Evolutionary conservation across 1,140 invertebrate species (phyloP).

Genomic region (Pachyrhynchus sulphureomaculatus): DNA sequence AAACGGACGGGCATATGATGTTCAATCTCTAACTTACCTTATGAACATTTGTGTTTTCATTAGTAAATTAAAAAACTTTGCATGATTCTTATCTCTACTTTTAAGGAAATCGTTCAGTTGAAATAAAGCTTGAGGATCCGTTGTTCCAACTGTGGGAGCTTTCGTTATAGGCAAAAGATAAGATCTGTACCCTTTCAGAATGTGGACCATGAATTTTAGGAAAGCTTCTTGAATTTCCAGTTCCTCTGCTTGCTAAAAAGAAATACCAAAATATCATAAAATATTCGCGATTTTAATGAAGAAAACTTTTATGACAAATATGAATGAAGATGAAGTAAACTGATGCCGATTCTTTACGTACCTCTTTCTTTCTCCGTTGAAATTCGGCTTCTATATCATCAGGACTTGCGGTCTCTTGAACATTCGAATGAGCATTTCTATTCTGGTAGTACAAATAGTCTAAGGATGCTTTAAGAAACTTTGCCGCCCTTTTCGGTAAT

Average conservation of each 20-base stretch:
- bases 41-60: constrained; percentile 97
- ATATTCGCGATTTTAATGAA: too few species aligned
- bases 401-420: constrained; percentile 29
- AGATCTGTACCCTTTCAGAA: constrained; percentile 87
- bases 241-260: constrained; percentile 72
- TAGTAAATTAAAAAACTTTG: constrained; percentile 87
- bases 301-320: too few species aligned
- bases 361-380: constrained; percentile 69
- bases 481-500: constrained; percentile 84
- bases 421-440: constrained; percentile 29
- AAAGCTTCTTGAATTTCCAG: constrained; percentile 97
- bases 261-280: background rate
- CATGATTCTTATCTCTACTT: constrained; percentile 76
- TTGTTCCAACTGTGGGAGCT: constrained; percentile 89
- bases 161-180: constrained; percentile 93
- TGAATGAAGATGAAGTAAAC: too few species aligned
- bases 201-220: constrained; percentile 91
- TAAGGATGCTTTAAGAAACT: constrained; percentile 72
- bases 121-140: constrained; percentile 92
- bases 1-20: too few species aligned
- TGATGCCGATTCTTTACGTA: too few species aligned
- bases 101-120: constrained; percentile 83
- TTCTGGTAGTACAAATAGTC: constrained; percentile 58
- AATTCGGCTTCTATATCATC: constrained; percentile 70
- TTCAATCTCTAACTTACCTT: constrained; percentile 51